Conservation (phyloP, 2,888 invertebrate species). For the Dermolepida albohirtum region DNA sequence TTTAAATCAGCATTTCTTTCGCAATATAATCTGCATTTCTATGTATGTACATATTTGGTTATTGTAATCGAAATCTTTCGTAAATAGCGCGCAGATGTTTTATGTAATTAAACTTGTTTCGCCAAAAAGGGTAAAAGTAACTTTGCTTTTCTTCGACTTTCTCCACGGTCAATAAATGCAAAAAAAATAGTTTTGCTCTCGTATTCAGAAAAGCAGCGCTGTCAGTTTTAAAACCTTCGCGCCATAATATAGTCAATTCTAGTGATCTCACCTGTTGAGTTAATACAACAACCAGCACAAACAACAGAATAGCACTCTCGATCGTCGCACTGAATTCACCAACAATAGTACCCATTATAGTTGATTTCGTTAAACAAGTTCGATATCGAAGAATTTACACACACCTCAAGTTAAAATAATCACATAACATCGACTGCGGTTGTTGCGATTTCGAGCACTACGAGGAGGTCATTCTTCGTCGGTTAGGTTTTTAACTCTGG, state of each 20-base stretch:
- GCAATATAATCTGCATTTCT: too few species aligned
- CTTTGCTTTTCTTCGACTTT: constrained; percentile 18
- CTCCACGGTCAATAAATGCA: neutral
- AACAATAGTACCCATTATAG: constrained; percentile 26
- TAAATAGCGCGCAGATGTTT: constrained; percentile 10
- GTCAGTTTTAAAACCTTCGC: constrained; percentile 27
- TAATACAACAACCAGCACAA: constrained; percentile 35
- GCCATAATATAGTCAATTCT: constrained; percentile 7
- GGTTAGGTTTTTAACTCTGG: constrained; percentile 35
- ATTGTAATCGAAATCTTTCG: constrained; percentile 1
- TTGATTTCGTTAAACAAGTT: constrained; percentile 6
- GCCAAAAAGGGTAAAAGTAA: constrained; percentile 4
- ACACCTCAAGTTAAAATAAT: constrained; percentile 7
- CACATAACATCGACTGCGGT: constrained; percentile 23
- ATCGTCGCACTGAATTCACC: constrained; percentile 26
- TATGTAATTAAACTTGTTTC: constrained; percentile 1
- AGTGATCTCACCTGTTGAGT: constrained; percentile 42
- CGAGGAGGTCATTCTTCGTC: constrained; percentile 37
- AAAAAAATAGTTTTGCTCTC: neutral
- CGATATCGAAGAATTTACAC: constrained; percentile 23
- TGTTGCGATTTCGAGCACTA: constrained; percentile 9
- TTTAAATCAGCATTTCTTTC: too few species aligned
- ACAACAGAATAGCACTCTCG: constrained; percentile 31
- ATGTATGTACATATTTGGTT: neutral
- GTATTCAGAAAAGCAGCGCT: neutral